Evolutionary conservation across 2,113 vertebrate species (phyloP).

Genomic region (Machaerirhynchus nigripectus): DNA sequence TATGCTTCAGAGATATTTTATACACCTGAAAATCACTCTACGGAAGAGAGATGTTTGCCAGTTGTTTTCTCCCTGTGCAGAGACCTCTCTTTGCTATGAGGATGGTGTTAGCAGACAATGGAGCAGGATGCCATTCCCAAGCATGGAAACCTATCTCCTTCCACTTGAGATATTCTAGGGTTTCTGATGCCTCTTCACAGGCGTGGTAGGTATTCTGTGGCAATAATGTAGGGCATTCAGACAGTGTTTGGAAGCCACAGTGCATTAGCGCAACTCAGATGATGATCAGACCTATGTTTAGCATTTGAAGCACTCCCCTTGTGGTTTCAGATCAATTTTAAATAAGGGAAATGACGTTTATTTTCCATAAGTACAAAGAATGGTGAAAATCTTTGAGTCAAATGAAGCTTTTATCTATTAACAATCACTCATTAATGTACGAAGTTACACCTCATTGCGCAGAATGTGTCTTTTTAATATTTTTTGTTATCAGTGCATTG

Average conservation of each 20-base stretch:
- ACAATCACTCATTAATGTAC: not conserved
- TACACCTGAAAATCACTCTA: not conserved
- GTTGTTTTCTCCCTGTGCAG: not conserved
- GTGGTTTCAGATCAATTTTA: not conserved
- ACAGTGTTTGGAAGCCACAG: not conserved
- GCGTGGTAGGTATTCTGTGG: not conserved
- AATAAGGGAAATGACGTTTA: not conserved
- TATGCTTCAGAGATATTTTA: not conserved
- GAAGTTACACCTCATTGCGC: not conserved
- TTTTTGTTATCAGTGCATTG: slow-evolving; percentile 18
- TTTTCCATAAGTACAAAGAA: not conserved
- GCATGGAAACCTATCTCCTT: not conserved
- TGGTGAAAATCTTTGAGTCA: not conserved
- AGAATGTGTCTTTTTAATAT: not conserved
- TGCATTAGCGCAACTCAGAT: not conserved
- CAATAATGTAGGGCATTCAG: not conserved
- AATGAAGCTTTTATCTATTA: not conserved
- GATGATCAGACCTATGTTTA: not conserved
- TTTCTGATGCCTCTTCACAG: not conserved
- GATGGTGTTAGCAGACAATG: not conserved
- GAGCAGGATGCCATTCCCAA: not conserved
- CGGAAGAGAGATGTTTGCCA: not conserved
- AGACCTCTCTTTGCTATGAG: not conserved
- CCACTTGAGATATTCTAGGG: fast-evolving
- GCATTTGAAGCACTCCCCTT: not conserved